These are phyloP conservation scores for Ochlodes sylvanus DNA, from an alignment of 2,888 invertebrate species.

Conservation along the genomic window DNA sequence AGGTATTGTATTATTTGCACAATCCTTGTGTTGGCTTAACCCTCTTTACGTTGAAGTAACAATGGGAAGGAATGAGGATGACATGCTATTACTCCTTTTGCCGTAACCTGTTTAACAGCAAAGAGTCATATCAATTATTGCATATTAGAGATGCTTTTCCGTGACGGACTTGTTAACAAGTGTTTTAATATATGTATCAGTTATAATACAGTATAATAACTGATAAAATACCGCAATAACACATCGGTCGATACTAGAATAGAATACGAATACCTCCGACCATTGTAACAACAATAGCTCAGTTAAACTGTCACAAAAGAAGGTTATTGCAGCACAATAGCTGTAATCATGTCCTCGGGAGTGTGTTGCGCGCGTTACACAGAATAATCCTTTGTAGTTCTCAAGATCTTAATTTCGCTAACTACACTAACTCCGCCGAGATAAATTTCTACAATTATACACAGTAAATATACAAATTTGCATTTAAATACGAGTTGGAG, in stretches of 20 bases:
- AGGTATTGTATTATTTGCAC: conserved; percentile 29
- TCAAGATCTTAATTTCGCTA: conserved; percentile 31
- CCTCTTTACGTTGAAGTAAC: conserved; percentile 32
- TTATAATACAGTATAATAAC: no score
- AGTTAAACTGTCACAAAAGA: conserved; percentile 31
- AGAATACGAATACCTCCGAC: not conserved
- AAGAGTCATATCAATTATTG: not conserved
- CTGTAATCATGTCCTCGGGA: conserved; percentile 27
- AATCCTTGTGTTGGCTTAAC: conserved; percentile 33
- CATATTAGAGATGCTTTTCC: not conserved
- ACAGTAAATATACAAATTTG: conserved; percentile 23
- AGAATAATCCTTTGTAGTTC: conserved; percentile 26
- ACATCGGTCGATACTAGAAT: not conserved
- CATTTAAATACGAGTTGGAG: conserved; percentile 26
- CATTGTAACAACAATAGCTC: conserved; percentile 9
- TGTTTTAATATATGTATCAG: no score
- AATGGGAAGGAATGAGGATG: conserved; percentile 18
- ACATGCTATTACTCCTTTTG: conserved; percentile 10
- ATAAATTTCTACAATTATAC: conserved; percentile 24
- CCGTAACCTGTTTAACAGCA: not conserved
- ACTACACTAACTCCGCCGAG: conserved; percentile 20
- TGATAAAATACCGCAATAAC: not conserved
- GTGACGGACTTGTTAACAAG: no score
- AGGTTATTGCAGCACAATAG: conserved; percentile 32
- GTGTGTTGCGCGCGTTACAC: conserved; percentile 21